These are phyloP conservation scores for Oreamnos americanus DNA, from an alignment of 2,113 vertebrate genomes.

Conservation along the genomic window DNA sequence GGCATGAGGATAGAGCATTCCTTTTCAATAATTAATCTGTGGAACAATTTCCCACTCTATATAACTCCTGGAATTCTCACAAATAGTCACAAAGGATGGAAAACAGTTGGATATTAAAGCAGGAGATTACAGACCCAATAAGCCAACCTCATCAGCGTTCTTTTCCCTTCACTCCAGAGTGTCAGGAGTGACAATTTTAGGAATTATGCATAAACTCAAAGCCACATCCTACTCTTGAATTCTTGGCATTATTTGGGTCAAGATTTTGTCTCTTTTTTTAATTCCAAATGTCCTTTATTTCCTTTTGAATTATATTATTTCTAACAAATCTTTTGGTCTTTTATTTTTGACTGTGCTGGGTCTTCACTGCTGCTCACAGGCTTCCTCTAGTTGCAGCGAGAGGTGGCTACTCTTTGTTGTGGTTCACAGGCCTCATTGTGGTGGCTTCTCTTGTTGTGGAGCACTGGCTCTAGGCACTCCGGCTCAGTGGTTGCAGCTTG, in stretches of 20 bases:
- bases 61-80: neutral
- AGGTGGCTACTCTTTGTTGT: neutral
- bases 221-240: neutral
- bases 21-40: neutral
- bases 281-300: neutral
- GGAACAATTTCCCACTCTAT: neutral
- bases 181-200: neutral
- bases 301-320: neutral
- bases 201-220: neutral
- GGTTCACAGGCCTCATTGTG: neutral
- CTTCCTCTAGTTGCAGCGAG: neutral
- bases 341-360: neutral
- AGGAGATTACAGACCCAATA: neutral
- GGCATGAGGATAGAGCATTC: neutral
- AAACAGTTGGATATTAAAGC: neutral
- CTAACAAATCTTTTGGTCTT: neutral
- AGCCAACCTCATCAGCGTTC: neutral
- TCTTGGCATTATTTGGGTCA: neutral
- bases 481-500: neutral
- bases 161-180: neutral
- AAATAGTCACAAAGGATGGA: neutral
- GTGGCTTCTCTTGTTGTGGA: neutral
- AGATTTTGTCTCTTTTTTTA: neutral
- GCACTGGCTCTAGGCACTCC: neutral
- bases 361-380: neutral